Evolutionary conservation across 2,797 vertebrate species (phyloP), one percentile per base, ranked within the genome.

Genomic region (Dromococcyx pavoninus): DNA sequence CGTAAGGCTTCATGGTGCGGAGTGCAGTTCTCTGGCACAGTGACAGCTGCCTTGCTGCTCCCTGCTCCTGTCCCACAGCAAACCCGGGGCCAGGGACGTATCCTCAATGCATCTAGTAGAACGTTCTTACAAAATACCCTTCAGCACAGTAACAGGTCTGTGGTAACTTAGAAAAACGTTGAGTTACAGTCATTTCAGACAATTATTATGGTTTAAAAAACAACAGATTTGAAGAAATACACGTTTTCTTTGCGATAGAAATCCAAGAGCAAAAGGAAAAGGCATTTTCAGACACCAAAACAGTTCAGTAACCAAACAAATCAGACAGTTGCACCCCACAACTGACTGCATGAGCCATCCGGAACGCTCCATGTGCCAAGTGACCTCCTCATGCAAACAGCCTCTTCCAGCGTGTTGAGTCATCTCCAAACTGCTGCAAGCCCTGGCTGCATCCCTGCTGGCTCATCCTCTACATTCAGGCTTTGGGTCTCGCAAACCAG

Each of bases 31-130:
- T 9, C 54, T 11, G 33, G 48, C 14, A 54, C 1, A 2, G 87
- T 9, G 53, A 41, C 41, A n/a, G 69, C 57, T 16, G 46, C 28
- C 64, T 73, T 73, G 58, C 71, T 62, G 41, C 70, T 60, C 44
- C 41, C 74, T 25, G 54, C 58, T 92, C 43, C 91, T 62, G 72
- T 15, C 53, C 56, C 50, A 66, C 48, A 79, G 65, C 69, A 43
- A 7, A 83, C 17, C 37, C 1, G 0, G 6, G 64, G 25, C 58
- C 83, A 70, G 71, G 62, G 44, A 57, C 56, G 71, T 10, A 25
- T 77, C 83, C 85, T 80, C 69, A 58, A 79, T 93, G 97, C 93
- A 84, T 84, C 80, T 35, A 64, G 87, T 83, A 87, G 84, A 89
- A 74, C 58, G n/a, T 77, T 13, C 76, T 67, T 80, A 72, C 1